Evolutionary conservation across 2,113 vertebrate genomes (phyloP).

Genomic region (Megaceryle maxima): DNA sequence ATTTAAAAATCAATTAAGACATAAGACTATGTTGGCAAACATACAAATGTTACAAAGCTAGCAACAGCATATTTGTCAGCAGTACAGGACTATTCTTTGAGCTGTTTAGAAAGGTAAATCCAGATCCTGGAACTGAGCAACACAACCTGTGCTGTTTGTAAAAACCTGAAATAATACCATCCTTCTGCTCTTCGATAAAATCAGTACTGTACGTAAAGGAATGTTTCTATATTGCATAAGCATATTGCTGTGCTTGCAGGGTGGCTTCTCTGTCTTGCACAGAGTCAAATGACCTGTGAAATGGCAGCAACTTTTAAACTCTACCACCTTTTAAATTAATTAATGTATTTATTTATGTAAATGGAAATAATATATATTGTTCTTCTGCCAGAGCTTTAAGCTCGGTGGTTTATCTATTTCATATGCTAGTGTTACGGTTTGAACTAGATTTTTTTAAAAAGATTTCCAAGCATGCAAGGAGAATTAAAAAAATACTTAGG

Average conservation of each 20-base stretch:
- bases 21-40: background rate
- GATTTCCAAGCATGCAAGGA: constrained; percentile 20
- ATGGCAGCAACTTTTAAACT: background rate
- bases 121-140: background rate
- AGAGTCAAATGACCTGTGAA: background rate
- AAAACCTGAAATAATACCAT: background rate
- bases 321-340: background rate
- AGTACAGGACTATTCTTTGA: background rate
- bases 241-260: constrained; percentile 16
- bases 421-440: background rate
- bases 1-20: background rate
- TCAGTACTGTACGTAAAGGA: background rate
- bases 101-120: background rate
- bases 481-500: background rate
- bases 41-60: background rate
- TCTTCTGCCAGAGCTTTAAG: background rate
- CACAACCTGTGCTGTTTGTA: background rate
- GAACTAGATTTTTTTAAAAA: background rate
- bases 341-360: background rate
- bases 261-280: background rate
- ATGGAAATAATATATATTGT: background rate
- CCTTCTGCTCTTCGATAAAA: background rate
- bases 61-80: background rate
- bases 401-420: background rate
- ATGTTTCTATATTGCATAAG: constrained; percentile 34